A percentile compares a stretch with the other conserved stretches of the same genome.
Evolutionary conservation across 2,888 invertebrate species (phyloP).

Genomic region (Apotomis capreana): DNA sequence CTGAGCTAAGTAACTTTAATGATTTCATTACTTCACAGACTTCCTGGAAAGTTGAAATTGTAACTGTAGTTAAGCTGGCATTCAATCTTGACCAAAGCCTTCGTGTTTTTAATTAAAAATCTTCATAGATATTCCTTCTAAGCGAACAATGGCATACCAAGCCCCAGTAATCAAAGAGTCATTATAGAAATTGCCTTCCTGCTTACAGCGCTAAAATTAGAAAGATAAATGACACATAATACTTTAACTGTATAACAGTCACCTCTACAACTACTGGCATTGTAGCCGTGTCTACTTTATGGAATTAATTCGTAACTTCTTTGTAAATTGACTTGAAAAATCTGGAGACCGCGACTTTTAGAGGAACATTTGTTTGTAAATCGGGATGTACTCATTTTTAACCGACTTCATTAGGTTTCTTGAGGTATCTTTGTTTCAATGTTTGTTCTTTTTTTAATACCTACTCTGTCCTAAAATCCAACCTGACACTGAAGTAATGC

Average conservation of each 20-base stretch:
- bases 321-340: too few relatives aligned
- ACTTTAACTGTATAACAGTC: neutral
- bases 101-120: slow-evolving; percentile 32
- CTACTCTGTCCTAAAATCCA: too few relatives aligned
- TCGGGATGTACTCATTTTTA: too few relatives aligned
- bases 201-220: slow-evolving; percentile 36
- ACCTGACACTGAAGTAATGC: too few relatives aligned
- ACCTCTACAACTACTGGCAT: too few relatives aligned
- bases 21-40: neutral
- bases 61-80: neutral
- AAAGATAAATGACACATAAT: slow-evolving; percentile 19
- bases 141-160: slow-evolving; percentile 59
- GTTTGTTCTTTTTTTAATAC: too few relatives aligned
- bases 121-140: slow-evolving; percentile 40
- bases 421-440: too few relatives aligned
- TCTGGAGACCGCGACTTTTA: too few relatives aligned
- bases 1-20: neutral
- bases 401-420: too few relatives aligned
- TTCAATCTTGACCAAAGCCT: slow-evolving; percentile 5
- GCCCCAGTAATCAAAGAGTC: slow-evolving; percentile 55
- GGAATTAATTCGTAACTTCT: too few relatives aligned
- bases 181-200: slow-evolving; percentile 60
- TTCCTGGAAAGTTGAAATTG: slow-evolving; percentile 16
- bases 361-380: too few relatives aligned
- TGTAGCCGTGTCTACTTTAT: too few relatives aligned